phyloP scores from a whole-genome alignment of 2,888 invertebrate species.

The Acanthosoma haemorrhoidale region DNA sequence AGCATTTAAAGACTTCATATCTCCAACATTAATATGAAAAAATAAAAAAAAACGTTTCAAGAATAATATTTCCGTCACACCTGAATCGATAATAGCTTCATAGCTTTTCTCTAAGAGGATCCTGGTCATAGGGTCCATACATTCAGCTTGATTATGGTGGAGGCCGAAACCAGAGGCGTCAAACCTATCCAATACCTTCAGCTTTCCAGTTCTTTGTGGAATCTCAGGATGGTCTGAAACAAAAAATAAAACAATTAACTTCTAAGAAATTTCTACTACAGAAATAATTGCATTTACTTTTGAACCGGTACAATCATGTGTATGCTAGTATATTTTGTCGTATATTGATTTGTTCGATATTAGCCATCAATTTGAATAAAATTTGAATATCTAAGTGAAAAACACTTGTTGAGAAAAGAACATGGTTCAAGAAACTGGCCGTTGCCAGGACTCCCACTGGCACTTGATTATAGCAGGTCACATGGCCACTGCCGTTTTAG shows the following conservation, averaged over 20 bases:
- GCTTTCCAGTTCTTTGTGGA: slow-evolving; percentile 67
- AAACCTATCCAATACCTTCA: slow-evolving; percentile 64
- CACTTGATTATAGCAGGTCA: too few relatives aligned
- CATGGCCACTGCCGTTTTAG: too few relatives aligned
- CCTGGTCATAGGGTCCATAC: slow-evolving; percentile 73
- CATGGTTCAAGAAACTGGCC: too few relatives aligned
- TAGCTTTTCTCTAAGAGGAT: slow-evolving; percentile 70
- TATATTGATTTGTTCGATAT: too few relatives aligned
- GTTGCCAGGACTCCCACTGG: too few relatives aligned
- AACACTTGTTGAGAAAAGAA: too few relatives aligned
- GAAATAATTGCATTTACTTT: not conserved
- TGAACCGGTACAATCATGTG: too few relatives aligned
- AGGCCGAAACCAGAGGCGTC: slow-evolving; percentile 72
- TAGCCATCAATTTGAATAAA: too few relatives aligned
- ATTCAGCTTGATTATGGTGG: slow-evolving; percentile 67
- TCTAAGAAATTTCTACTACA: not conserved
- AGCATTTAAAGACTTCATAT: too few relatives aligned
- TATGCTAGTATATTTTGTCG: too few relatives aligned
- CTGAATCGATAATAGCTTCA: slow-evolving; percentile 72
- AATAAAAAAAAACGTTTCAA: not conserved
- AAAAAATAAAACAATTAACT: not conserved
- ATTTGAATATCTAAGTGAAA: too few relatives aligned
- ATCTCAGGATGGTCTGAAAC: slow-evolving; percentile 60
- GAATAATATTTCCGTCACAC: slow-evolving; percentile 43
- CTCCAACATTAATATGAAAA: too few relatives aligned